Evolutionary conservation across 2,797 vertebrate genomes (phyloP).

Genomic region (Melopsittacus undulatus): DNA sequence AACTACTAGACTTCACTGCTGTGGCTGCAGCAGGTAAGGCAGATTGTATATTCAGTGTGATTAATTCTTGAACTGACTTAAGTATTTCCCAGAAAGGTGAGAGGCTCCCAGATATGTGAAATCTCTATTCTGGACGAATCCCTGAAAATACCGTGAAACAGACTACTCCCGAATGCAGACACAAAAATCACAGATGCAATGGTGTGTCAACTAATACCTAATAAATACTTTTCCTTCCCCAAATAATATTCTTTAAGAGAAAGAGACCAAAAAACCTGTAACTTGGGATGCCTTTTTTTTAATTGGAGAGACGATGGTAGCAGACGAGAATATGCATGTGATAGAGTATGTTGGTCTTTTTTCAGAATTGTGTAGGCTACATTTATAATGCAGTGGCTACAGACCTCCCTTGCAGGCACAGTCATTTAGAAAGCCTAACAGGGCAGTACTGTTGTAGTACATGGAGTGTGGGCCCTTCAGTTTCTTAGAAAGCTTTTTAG

Average conservation of each 20-base stretch:
- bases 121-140: not conserved
- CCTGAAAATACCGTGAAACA: not conserved
- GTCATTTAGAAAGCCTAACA: not conserved
- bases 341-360: not conserved
- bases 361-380: not conserved
- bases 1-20: slow-evolving; percentile 54
- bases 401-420: not conserved
- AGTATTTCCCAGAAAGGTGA: not conserved
- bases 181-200: not conserved
- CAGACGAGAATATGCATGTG: not conserved
- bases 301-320: not conserved
- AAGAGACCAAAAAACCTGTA: not conserved
- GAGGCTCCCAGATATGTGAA: not conserved
- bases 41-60: not conserved
- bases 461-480: not conserved
- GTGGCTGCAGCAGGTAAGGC: slow-evolving; percentile 61
- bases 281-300: not conserved
- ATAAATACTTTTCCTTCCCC: not conserved
- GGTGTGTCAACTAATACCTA: not conserved
- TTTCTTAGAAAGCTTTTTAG: slow-evolving; percentile 34
- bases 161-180: not conserved
- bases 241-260: not conserved
- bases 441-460: not conserved
- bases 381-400: not conserved
- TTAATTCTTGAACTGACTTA: not conserved